Conservation (phyloP, 2,113 vertebrate species). For the Eulemur rufifrons region DNA sequence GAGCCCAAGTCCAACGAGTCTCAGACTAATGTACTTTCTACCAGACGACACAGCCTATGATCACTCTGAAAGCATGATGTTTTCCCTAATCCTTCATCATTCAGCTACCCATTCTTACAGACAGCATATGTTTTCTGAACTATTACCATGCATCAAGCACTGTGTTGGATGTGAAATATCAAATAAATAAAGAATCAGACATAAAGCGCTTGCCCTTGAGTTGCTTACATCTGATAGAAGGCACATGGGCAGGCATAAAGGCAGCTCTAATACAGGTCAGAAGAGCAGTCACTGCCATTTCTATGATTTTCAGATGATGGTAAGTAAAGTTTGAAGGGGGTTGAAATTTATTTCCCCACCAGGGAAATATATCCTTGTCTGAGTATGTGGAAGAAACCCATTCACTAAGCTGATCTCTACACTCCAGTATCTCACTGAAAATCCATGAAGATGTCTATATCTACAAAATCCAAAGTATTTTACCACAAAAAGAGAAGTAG, state of each 20-base stretch:
- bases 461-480: not conserved
- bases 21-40: not conserved
- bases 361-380: not conserved
- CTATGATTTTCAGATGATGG: not conserved
- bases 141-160: not conserved
- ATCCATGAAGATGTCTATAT: not conserved
- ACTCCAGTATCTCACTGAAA: not conserved
- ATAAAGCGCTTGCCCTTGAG: not conserved
- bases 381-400: not conserved
- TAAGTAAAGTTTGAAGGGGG: not conserved
- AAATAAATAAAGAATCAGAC: not conserved
- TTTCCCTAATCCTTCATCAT: not conserved
- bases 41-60: not conserved
- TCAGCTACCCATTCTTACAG: not conserved
- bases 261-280: not conserved
- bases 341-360: not conserved
- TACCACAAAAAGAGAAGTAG: not conserved
- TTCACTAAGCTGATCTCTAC: not conserved
- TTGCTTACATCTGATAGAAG: not conserved
- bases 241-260: not conserved
- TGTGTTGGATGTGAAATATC: not conserved
- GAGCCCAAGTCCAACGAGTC: not conserved
- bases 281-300: not conserved
- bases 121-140: not conserved
- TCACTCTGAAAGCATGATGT: not conserved